A percentile compares a stretch with the other conserved stretches of the same genome.
Evolutionary conservation across 2,797 vertebrate species (phyloP).

Genomic region (Sebastes miniatus): DNA sequence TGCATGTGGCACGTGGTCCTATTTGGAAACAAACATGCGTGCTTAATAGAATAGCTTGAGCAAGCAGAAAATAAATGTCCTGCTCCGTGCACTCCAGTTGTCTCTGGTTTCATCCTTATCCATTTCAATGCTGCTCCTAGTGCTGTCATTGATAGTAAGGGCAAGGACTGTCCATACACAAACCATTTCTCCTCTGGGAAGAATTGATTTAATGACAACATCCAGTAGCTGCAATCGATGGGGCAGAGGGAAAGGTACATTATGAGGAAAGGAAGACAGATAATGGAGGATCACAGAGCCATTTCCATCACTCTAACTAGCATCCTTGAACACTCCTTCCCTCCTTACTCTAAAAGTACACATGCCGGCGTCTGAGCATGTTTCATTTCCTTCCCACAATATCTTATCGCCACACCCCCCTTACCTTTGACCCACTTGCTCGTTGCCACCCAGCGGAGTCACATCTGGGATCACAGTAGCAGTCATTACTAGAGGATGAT

Average conservation of each 20-base stretch:
- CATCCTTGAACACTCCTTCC: conserved; percentile 67
- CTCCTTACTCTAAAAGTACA: conserved; percentile 31
- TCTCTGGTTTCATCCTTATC: conserved; percentile 72
- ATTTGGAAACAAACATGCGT: conserved; percentile 63
- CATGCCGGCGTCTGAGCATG: not conserved
- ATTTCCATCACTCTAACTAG: conserved; percentile 78
- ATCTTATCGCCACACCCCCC: not conserved
- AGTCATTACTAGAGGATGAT: conserved; percentile 7
- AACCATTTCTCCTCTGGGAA: conserved; percentile 81
- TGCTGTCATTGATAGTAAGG: conserved; percentile 70
- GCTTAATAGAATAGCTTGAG: conserved; percentile 51
- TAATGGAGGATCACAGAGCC: conserved; percentile 81
- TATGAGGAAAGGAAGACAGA: conserved; percentile 80
- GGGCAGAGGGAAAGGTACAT: conserved; percentile 76
- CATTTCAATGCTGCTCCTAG: conserved; percentile 62
- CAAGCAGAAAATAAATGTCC: conserved; percentile 64
- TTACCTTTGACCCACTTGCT: conserved; percentile 29
- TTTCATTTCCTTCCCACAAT: not conserved
- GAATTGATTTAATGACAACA: conserved; percentile 85
- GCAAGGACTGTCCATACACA: conserved; percentile 80
- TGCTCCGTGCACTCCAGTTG: conserved; percentile 51
- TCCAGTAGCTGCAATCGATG: conserved; percentile 81
- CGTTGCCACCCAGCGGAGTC: not conserved
- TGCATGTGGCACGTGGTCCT: conserved; percentile 20
- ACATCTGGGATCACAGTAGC: conserved; percentile 35